Base-by-base conservation (phyloP, 2,113 vertebrate genomes). In the Cariama cristata region DNA sequence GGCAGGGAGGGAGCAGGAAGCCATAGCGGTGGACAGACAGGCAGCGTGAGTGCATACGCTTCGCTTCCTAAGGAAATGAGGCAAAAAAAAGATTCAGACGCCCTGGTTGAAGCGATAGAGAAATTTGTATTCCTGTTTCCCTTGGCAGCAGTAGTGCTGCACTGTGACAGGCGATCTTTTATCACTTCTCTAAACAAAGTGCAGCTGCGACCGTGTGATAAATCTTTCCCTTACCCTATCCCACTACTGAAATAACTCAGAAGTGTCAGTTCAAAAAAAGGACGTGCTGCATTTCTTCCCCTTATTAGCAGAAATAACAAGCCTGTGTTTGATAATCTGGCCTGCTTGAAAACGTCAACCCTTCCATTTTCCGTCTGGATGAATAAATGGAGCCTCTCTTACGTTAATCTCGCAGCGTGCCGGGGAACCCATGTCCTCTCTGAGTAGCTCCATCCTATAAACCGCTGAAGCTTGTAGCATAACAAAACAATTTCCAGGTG, bases 361-460 rank as follows among this genome's bases (percentile, higher is more conserved):
- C n/a, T 88, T 63, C 62, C 49, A 2, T 38, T n/a, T 83, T 69
- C 58, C 62, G 44, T 21, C 26, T 17, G 79, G 72, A 60, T 13
- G 67, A 42, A 21, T 23, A 68, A 50, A 33, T 1, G 30, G 38
- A 40, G 56, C 38, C 38, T 64, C 38, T 49, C 38, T 44, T 11
- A 18, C 13, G 0, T 40, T 13, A 3, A 67, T 33, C 56, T 26
- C 7, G 0, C 64, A 15, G 18, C 0, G 0, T 30, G 64, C 23
- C 73, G 19, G 53, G 50, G 45, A 68, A 23, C 12, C 42, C 11
- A 3, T 0, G 0, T 28, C 58, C 69, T 32, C 44, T 8, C 35
- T 5, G 58, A 30, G 47, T 28, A 49, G 33, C 32, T 77, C 64
- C 0, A 0, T 44, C 42, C 44, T 19, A 4, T 1, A 17, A 35